Evolutionary conservation across 2,888 invertebrate genomes (phyloP).

Genomic region (Siphlonurus alternatus): DNA sequence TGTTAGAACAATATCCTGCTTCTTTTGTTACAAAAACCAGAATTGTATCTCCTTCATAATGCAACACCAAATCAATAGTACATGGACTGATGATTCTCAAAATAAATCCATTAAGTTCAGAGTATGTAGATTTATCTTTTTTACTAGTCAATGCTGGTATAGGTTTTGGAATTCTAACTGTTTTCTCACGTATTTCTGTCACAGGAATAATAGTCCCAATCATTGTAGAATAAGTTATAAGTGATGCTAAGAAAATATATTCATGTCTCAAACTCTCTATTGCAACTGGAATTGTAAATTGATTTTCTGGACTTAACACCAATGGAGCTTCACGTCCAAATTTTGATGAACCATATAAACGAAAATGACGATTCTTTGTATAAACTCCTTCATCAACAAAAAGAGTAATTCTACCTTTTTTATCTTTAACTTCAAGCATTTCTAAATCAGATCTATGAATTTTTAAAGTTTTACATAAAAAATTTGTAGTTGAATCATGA

Average conservation of each 20-base stretch:
- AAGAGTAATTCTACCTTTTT: constrained; percentile 21
- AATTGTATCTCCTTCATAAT: constrained; percentile 25
- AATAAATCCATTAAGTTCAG: background rate
- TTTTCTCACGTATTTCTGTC: background rate
- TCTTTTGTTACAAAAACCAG: constrained; percentile 34
- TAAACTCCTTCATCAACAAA: constrained; percentile 34
- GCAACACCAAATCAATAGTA: constrained; percentile 23
- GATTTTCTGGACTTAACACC: constrained; percentile 22
- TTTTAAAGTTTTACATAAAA: background rate
- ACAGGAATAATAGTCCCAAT: background rate
- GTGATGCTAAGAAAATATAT: constrained; percentile 28
- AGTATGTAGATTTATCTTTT: background rate
- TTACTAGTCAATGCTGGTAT: constrained; percentile 23
- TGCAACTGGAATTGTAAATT: constrained; percentile 17
- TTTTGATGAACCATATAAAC: constrained; percentile 36
- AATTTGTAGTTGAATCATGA: background rate
- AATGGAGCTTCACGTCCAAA: constrained; percentile 31
- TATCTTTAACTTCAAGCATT: constrained; percentile 23
- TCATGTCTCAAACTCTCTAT: constrained; percentile 15
- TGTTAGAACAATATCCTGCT: constrained; percentile 38
- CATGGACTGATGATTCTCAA: background rate
- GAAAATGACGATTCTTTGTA: constrained; percentile 39
- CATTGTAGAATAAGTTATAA: constrained; percentile 24
- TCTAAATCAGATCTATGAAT: constrained; percentile 19
- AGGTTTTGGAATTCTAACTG: constrained; percentile 21